Conservation (phyloP, 1,140 invertebrate genomes). For the Carcinoscorpius rotundicauda region DNA sequence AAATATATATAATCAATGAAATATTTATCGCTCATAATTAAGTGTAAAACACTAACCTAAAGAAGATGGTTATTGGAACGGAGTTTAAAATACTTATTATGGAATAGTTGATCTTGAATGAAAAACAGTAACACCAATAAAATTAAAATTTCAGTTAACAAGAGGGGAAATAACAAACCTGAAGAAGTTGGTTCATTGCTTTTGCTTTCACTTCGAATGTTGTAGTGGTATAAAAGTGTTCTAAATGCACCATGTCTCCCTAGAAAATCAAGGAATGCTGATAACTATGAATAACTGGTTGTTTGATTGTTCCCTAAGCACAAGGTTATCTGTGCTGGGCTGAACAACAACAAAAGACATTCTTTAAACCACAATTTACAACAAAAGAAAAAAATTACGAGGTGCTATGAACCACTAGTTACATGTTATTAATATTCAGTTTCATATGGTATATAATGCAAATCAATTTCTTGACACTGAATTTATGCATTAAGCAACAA, state of each 20-base stretch:
- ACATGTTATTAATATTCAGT: slow-evolving; percentile 29
- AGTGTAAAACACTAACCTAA: too few relatives aligned
- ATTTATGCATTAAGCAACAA: too few relatives aligned
- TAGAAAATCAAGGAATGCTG: slow-evolving; percentile 33
- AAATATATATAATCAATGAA: too few relatives aligned
- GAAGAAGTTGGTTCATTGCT: slow-evolving; percentile 48
- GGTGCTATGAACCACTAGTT: not conserved
- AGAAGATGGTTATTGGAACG: too few relatives aligned
- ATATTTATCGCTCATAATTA: too few relatives aligned
- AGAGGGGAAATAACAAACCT: too few relatives aligned
- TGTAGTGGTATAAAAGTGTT: slow-evolving; percentile 40
- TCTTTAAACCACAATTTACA: not conserved
- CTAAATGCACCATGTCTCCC: slow-evolving; percentile 77
- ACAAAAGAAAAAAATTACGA: not conserved
- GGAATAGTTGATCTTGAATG: too few relatives aligned
- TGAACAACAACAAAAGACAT: slow-evolving; percentile 1
- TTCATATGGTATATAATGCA: too few relatives aligned
- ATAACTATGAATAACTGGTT: slow-evolving; percentile 3
- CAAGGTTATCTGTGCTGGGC: slow-evolving; percentile 4
- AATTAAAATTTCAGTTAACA: too few relatives aligned
- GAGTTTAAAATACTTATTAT: too few relatives aligned
- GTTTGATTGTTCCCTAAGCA: not conserved
- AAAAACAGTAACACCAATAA: too few relatives aligned
- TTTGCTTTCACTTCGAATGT: slow-evolving; percentile 61
- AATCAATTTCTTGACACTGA: too few relatives aligned